phyloP scores from a whole-genome alignment of 2,113 vertebrate species.

The Pomatorhinus ruficollis region DNA sequence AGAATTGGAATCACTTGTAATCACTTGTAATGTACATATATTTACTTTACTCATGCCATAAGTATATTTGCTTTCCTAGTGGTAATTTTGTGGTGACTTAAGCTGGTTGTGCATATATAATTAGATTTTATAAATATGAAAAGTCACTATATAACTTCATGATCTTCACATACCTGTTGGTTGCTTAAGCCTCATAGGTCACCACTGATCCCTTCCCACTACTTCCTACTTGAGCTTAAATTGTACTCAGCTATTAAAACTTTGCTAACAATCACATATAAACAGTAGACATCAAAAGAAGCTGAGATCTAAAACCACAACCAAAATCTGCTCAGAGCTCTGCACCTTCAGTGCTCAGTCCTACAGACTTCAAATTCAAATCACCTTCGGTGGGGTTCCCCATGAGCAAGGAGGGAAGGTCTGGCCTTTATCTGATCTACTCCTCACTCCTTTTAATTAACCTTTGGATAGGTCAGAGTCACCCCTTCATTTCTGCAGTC shows the following conservation, averaged over 20 bases:
- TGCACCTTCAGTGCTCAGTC: background rate
- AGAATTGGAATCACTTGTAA: background rate
- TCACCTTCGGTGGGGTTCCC: background rate
- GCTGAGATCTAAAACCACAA: background rate
- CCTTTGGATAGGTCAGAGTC: slow-evolving; percentile 37
- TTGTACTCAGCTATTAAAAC: background rate
- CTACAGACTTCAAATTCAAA: background rate
- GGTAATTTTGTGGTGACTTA: background rate
- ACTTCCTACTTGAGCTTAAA: background rate
- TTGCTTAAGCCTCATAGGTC: background rate
- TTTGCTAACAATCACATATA: background rate
- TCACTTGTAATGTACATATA: background rate
- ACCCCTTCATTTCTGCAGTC: slow-evolving; percentile 14
- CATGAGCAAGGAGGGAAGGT: background rate
- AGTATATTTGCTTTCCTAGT: background rate
- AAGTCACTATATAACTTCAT: background rate
- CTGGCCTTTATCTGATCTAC: background rate
- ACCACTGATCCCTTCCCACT: background rate
- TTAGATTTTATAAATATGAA: background rate
- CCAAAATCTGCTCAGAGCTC: background rate
- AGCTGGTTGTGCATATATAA: background rate
- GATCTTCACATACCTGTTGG: background rate
- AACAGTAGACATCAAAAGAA: background rate
- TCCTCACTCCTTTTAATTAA: slow-evolving; percentile 54
- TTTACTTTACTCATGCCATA: background rate